These are phyloP conservation scores for Drosophila littoralis DNA, from an alignment of 1,140 invertebrate genomes.

Conservation along the genomic window DNA sequence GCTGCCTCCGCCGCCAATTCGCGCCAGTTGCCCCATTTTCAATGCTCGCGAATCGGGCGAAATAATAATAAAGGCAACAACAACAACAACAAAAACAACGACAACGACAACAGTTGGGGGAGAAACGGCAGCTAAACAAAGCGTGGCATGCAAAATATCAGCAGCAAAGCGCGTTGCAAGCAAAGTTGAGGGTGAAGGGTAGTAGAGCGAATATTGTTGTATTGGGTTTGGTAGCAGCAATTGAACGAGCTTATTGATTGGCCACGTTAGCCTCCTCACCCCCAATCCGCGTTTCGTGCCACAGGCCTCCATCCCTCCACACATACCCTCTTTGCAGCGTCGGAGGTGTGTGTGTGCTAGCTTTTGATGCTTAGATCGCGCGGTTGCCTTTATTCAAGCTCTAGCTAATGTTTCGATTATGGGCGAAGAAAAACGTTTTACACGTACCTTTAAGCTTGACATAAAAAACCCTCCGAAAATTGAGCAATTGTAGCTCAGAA, in stretches of 20 bases:
- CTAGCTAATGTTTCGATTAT: constrained; percentile 10
- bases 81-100: constrained; percentile 6
- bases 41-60: constrained; percentile 28
- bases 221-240: constrained; percentile 44
- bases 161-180: constrained; percentile 31
- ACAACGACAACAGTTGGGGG: constrained; percentile 17
- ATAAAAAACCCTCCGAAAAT: no score
- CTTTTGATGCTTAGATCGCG: constrained; percentile 65
- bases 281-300: neutral
- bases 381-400: constrained; percentile 21
- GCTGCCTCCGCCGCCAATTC: constrained; percentile 2
- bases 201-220: constrained; percentile 39
- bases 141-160: constrained; percentile 48
- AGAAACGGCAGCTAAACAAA: constrained; percentile 36
- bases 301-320: neutral
- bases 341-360: neutral
- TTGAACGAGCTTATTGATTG: constrained; percentile 55
- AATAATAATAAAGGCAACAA: constrained; percentile 12
- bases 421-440: no score
- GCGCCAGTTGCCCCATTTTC: constrained; percentile 40
- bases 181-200: constrained; percentile 29
- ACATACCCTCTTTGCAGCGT: neutral
- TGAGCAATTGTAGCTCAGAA: no score
- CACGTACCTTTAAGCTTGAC: no score
- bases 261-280: constrained; percentile 5